Base-by-base conservation (phyloP, 2,888 invertebrate genomes). In the Pasiphila rectangulata region DNA sequence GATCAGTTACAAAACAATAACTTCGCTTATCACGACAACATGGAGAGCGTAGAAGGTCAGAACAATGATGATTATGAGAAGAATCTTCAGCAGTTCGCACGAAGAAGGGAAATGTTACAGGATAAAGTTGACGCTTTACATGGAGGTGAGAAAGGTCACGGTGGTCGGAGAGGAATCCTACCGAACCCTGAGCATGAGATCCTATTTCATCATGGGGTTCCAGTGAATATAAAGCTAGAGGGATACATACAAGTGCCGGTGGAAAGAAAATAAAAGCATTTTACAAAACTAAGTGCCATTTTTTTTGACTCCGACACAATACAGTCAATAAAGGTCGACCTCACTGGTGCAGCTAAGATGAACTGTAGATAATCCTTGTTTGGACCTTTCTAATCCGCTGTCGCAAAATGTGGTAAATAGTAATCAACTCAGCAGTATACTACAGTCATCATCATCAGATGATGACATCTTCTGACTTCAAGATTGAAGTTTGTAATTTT, bases 181-280 rank as follows among this genome's bases (percentile, higher is more conserved):
- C n/a, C 40, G 0, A 39, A 62, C 16, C 51, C 59, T 1, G 69
- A 68, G 0, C 51, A 58, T 27, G 68, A 73, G 7, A 45, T 79
- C 0, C 30, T 78, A 4, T 46, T 79, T 30, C 63, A 74, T 5
- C 62, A 83, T 24, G 83, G 74, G 0, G 69, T 82, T 3, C 83
- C 82, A 2, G 46, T 83, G 0, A 51, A 65, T 1, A 45, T 82
- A 58, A 67, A 66, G n/a, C 41, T 83, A 0, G 58, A 72, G 15
- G 83, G 84, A 0, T 78, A 60, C 41, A 47, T 84, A 10, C 65
- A 69, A 51, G 38, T 59, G 1, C 75, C 79, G 1, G 7, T 57
- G 12, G 57, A 51, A 12, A 4, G 29, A 7, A 25, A 2, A n/a
- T 34, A 10, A 32, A n/a, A n/a, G n/a, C n/a, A n/a, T n/a, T n/a